phyloP scores from a whole-genome alignment of 1,140 invertebrate species.

The Papilio glaucus region DNA sequence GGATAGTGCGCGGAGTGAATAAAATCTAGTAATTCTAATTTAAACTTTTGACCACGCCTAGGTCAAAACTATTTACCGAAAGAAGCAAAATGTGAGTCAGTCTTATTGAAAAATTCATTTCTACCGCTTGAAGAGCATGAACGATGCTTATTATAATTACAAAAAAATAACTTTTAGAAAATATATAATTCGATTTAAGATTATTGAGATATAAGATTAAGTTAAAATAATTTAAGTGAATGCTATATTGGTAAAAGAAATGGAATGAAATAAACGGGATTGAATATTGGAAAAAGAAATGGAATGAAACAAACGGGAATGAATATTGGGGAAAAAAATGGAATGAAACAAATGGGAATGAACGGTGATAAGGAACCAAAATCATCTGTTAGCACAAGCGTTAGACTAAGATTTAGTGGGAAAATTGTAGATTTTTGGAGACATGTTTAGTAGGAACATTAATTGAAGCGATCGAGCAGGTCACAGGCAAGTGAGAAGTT shows the following conservation, averaged over 20 bases:
- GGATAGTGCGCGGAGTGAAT: constrained; percentile 39
- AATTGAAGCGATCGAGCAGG: constrained; percentile 57
- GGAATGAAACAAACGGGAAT: constrained; percentile 37
- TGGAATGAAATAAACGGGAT: constrained; percentile 34
- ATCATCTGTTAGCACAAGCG: constrained; percentile 66
- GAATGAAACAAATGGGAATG: constrained; percentile 11
- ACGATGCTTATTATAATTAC: constrained; percentile 56
- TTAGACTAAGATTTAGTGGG: constrained; percentile 66
- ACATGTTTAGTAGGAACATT: constrained; percentile 76
- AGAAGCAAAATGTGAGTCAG: constrained; percentile 73
- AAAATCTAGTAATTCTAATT: background rate
- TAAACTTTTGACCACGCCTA: constrained; percentile 18
- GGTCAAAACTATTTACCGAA: constrained; percentile 23
- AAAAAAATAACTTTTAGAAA: constrained; percentile 69
- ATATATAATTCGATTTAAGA: constrained; percentile 57
- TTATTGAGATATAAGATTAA: constrained; percentile 31
- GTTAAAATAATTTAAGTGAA: constrained; percentile 56
- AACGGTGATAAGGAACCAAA: constrained; percentile 53
- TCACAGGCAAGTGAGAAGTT: constrained; percentile 72
- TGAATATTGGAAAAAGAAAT: constrained; percentile 21
- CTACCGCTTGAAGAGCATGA: constrained; percentile 64
- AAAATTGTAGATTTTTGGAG: constrained; percentile 80
- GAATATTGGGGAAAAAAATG: constrained; percentile 25
- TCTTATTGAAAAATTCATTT: constrained; percentile 66
- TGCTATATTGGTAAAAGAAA: constrained; percentile 23